phyloP scores from a whole-genome alignment of 2,797 vertebrate species.

The Macropodus opercularis region DNA sequence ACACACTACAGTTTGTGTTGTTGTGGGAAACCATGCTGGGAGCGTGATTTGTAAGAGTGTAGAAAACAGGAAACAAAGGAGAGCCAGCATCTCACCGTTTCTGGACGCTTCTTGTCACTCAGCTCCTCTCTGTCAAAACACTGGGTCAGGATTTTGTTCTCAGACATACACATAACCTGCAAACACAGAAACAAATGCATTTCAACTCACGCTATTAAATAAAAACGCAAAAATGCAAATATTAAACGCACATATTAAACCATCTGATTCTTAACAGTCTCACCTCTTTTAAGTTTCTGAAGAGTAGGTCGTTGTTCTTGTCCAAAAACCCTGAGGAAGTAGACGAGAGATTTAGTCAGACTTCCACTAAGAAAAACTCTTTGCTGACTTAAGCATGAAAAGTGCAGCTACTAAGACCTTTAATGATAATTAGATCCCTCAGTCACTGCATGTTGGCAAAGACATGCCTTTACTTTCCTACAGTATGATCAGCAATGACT shows the following conservation, averaged over 20 bases:
- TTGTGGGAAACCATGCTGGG: slow-evolving; percentile 60
- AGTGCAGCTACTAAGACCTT: no score
- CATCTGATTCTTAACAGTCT: slow-evolving; percentile 58
- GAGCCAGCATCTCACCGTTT: slow-evolving; percentile 84
- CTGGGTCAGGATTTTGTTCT: slow-evolving; percentile 93
- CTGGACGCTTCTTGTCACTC: slow-evolving; percentile 95
- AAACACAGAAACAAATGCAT: slow-evolving; percentile 22
- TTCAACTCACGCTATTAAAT: background rate
- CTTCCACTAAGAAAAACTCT: background rate
- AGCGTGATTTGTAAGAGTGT: slow-evolving; percentile 2
- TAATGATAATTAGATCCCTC: no score
- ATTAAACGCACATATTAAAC: no score
- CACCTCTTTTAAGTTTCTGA: slow-evolving; percentile 98
- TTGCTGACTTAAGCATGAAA: background rate
- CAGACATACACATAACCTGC: slow-evolving; percentile 95
- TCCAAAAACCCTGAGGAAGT: slow-evolving; percentile 91
- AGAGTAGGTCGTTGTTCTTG: slow-evolving; percentile 99
- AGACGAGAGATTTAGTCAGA: background rate
- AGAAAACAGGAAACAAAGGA: background rate
- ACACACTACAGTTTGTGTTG: slow-evolving; percentile 63
- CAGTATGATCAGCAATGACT: no score
- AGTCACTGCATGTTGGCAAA: no score
- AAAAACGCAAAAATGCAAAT: no score
- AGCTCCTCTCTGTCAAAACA: slow-evolving; percentile 93
- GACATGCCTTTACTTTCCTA: no score